Evolutionary conservation across 2,888 invertebrate species (phyloP).

Genomic region (Chelonus formosanus): DNA sequence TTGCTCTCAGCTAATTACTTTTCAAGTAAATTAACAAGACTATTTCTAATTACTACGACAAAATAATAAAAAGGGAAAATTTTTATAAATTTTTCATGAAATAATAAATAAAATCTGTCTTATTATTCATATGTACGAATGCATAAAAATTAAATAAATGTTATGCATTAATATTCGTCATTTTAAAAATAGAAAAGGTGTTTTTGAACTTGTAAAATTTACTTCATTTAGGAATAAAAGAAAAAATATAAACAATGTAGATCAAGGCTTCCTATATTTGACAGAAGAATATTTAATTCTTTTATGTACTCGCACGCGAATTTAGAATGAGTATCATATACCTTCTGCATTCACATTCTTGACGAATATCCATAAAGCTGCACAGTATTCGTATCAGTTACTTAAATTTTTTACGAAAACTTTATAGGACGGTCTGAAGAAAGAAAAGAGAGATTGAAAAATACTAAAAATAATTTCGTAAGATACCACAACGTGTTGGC

Average conservation of each 20-base stretch:
- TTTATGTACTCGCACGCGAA: constrained; percentile 21
- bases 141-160: neutral
- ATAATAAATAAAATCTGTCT: no score
- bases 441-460: neutral
- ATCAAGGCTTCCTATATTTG: constrained; percentile 24
- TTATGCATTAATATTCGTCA: neutral
- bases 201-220: no score
- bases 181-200: no score
- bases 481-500: constrained; percentile 16
- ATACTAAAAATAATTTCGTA: neutral
- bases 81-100: no score
- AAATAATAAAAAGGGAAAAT: no score
- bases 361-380: neutral
- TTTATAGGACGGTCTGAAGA: neutral
- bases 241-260: constrained; percentile 17
- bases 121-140: no score
- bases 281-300: constrained; percentile 14
- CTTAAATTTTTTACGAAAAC: neutral
- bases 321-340: constrained; percentile 2
- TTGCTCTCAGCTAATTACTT: neutral
- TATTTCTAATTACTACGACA: no score
- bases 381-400: neutral
- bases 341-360: constrained; percentile 16
- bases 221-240: neutral
- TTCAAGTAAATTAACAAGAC: no score